Percentiles rank a stretch among this genome's conserved stretches.
These are phyloP conservation scores for Falco punctatus DNA, from an alignment of 2,113 vertebrate species.

Conservation along the genomic window DNA sequence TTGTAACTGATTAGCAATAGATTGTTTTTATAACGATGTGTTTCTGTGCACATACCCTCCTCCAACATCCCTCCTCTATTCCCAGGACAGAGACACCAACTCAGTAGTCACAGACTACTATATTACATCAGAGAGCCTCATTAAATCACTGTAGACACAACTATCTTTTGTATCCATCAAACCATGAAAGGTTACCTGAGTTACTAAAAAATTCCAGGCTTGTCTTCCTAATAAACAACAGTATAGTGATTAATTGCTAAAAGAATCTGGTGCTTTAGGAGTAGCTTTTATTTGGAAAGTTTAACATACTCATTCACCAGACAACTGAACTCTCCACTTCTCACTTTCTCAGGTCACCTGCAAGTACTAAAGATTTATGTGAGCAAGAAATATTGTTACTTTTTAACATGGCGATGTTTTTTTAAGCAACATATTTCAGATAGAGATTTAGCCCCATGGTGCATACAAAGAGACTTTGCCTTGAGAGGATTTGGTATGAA, in stretches of 20 bases:
- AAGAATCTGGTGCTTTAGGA: conserved; percentile 69
- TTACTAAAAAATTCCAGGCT: conserved; percentile 70
- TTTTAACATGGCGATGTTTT: conserved; percentile 67
- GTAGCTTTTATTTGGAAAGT: conserved; percentile 71
- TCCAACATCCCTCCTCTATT: conserved; percentile 7
- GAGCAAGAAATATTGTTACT: conserved; percentile 73
- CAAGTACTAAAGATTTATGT: conserved; percentile 79
- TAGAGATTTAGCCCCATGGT: conserved; percentile 58
- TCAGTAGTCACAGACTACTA: conserved; percentile 45
- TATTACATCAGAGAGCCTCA: conserved; percentile 46
- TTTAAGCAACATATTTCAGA: conserved; percentile 72
- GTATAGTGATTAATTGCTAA: conserved; percentile 63
- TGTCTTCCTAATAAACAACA: conserved; percentile 70
- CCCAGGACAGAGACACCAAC: conserved; percentile 31
- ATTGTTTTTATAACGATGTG: conserved; percentile 26
- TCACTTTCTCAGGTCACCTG: conserved; percentile 80
- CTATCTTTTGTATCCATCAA: conserved; percentile 67
- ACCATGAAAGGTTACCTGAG: conserved; percentile 68
- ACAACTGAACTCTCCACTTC: conserved; percentile 78
- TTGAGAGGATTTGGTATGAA: conserved; percentile 67
- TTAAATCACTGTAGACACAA: conserved; percentile 61
- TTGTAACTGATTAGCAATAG: conserved; percentile 11
- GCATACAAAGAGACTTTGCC: conserved; percentile 59
- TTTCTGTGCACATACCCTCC: conserved; percentile 6
- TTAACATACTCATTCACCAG: conserved; percentile 75